Percentiles rank a stretch among this genome's conserved stretches.
phyloP scores from a whole-genome alignment of 2,888 invertebrate genomes.

The Holacanthella duospinosa region DNA sequence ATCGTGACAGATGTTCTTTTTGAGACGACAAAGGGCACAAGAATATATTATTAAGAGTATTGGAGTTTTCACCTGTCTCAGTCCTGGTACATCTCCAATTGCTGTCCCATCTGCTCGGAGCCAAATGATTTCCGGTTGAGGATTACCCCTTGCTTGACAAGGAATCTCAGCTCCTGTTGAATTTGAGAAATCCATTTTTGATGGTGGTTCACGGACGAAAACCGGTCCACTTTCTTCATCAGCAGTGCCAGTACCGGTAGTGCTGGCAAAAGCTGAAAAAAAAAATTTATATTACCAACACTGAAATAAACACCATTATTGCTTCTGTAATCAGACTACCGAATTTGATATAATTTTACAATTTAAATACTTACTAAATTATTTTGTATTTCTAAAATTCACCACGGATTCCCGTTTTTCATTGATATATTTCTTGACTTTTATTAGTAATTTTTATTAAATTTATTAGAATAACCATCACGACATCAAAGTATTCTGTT shows the following conservation, averaged over 20 bases:
- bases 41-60: too few relatives aligned
- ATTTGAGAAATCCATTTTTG: slow-evolving; percentile 86
- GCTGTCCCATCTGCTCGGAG: slow-evolving; percentile 80
- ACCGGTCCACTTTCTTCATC: slow-evolving; percentile 57
- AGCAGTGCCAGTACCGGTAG: slow-evolving; percentile 19
- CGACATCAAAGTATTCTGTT: too few relatives aligned
- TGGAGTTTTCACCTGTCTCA: slow-evolving; percentile 65
- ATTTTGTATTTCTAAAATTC: too few relatives aligned
- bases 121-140: slow-evolving; percentile 86
- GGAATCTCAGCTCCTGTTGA: slow-evolving; percentile 86
- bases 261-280: slow-evolving; percentile 24
- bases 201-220: slow-evolving; percentile 81
- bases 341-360: not conserved
- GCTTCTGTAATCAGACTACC: not conserved
- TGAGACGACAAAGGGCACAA: not conserved
- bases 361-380: not conserved
- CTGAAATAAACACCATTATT: not conserved
- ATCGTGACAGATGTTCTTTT: not conserved
- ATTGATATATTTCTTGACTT: too few relatives aligned
- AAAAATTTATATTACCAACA: not conserved
- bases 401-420: too few relatives aligned
- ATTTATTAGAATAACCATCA: too few relatives aligned
- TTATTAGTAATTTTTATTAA: too few relatives aligned
- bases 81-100: slow-evolving; percentile 78
- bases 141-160: slow-evolving; percentile 81